Evolutionary conservation across 2,797 vertebrate species (phyloP), one percentile per base, ranked within the genome.

Genomic region (Micromesistius poutassou): DNA sequence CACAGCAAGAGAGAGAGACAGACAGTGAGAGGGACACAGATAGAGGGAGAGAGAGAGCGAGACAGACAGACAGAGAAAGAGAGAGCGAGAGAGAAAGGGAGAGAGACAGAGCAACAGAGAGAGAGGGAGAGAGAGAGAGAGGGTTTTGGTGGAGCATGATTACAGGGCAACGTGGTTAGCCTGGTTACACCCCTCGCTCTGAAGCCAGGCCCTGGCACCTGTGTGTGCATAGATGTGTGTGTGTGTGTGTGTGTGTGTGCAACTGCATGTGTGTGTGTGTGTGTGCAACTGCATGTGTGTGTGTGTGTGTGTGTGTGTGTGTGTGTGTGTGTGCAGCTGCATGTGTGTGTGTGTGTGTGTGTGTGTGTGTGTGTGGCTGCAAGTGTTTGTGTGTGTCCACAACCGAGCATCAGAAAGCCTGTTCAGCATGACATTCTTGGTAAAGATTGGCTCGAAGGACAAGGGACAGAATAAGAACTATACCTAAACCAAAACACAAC

Each of bases 141-240:
- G 30, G 13, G 70, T 71, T 71, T 71, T 71, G 30, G 70, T 33
- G 13, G 4, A 71, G 14, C 70, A 71, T 71, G 30, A 71, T 71
- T 71, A 71, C 70, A 71, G 70, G 70, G 70, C 30, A 33, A 14
- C 13, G 30, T 71, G 70, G 70, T 71, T 71, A 31, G 30, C 13
- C 33, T 71, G 70, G 70, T 71, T 71, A 33, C 70, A 71, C 70
- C 70, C 70, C 68, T 71, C 30, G 13, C 70, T 71, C 70, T 71
- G 70, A 71, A 71, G 70, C 70, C 70, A 33, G 30, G 19, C 70
- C 70, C 70, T 71, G 70, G 70, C 70, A 71, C 70, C 70, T 71
- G 70, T 10, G 30, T n/a, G 31, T 71, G 70, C 30, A 30, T 71
- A 30, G 19, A 12, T 33, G 30, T 71, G 70, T 71, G 31, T 71